phyloP scores from a whole-genome alignment of 2,797 vertebrate genomes.

The Onychomys leucogaster region DNA sequence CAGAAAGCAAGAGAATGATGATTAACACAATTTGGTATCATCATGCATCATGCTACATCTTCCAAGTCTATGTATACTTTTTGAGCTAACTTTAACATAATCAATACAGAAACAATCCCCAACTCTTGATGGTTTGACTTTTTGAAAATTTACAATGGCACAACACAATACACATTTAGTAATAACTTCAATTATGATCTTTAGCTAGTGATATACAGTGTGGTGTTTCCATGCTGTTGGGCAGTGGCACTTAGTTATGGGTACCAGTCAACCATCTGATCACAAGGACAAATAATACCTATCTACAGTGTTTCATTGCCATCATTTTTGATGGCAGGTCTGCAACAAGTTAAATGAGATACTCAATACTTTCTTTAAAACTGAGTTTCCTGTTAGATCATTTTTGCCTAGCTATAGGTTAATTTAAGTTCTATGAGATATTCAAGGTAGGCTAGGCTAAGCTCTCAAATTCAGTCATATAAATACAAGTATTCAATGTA shows the following conservation, averaged over 20 bases:
- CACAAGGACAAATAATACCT: neutral
- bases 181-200: neutral
- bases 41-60: neutral
- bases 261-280: neutral
- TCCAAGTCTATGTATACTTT: neutral
- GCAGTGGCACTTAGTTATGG: neutral
- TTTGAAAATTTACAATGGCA: neutral
- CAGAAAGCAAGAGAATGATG: neutral
- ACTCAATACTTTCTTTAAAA: neutral
- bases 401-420: neutral
- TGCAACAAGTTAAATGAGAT: neutral
- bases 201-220: neutral
- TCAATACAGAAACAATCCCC: neutral
- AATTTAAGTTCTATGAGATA: neutral
- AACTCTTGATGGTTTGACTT: neutral
- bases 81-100: constrained; percentile 32
- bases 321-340: neutral
- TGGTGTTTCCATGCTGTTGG: neutral
- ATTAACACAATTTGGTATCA: neutral
- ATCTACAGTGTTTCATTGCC: neutral
- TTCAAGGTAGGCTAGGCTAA: neutral
- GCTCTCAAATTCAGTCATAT: neutral
- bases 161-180: neutral
- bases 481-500: neutral
- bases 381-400: neutral